phyloP scores from a whole-genome alignment of 2,888 invertebrate genomes.

The Protodeltote pygarga region DNA sequence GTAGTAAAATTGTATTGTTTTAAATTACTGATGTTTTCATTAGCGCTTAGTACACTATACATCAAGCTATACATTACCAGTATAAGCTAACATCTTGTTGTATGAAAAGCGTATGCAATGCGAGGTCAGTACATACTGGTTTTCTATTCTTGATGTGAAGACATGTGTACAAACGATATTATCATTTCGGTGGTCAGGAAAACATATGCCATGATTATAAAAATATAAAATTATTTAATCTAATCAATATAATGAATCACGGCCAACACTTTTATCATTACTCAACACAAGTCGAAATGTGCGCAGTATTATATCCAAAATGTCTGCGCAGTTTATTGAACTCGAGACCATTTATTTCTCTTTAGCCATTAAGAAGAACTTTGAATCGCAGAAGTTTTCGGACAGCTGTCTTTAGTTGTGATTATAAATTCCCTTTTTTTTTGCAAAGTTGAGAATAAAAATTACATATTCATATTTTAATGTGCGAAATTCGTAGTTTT shows the following conservation, averaged over 20 bases:
- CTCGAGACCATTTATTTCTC: slow-evolving; percentile 5
- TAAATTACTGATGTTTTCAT: too few species aligned
- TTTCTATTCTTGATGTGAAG: too few species aligned
- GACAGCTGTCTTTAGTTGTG: slow-evolving; percentile 24
- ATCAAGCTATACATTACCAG: too few species aligned
- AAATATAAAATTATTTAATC: neutral
- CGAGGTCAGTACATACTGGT: too few species aligned
- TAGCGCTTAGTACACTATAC: too few species aligned
- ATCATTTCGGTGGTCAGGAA: neutral
- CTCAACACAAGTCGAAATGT: neutral
- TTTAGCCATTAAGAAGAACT: slow-evolving; percentile 1
- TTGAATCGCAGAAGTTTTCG: slow-evolving; percentile 1
- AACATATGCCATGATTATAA: neutral
- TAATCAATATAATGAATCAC: slow-evolving; percentile 1
- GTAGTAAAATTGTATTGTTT: too few species aligned
- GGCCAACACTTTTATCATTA: slow-evolving; percentile 2
- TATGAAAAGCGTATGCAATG: too few species aligned
- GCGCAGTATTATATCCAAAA: neutral
- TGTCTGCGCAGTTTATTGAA: slow-evolving; percentile 25
- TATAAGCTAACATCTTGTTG: too few species aligned
- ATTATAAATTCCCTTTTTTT: slow-evolving; percentile 26
- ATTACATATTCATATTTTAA: slow-evolving; percentile 8
- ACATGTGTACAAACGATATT: too few species aligned
- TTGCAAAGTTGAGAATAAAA: slow-evolving; percentile 18
- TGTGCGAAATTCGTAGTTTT: too few species aligned